phyloP scores from a whole-genome alignment of 1,140 invertebrate genomes.

The Elymnias hypermnestra region DNA sequence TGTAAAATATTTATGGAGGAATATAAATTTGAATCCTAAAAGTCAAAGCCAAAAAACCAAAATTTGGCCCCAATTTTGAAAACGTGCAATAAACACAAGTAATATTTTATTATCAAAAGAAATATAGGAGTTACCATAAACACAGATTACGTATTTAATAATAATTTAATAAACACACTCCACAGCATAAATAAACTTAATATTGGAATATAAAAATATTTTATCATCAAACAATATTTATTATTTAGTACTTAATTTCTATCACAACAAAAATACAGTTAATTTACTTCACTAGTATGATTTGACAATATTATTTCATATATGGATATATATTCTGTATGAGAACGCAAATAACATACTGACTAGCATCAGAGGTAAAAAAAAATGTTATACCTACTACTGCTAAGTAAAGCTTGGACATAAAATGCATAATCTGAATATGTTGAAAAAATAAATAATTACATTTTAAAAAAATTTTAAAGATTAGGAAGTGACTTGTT shows the following conservation, averaged over 20 bases:
- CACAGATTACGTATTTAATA: neutral
- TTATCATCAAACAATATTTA: slow-evolving; percentile 7
- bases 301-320: too few species aligned
- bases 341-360: too few species aligned
- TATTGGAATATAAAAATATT: slow-evolving; percentile 27
- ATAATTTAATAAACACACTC: neutral
- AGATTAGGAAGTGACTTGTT: neutral
- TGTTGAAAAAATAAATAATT: neutral
- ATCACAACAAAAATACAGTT: slow-evolving; percentile 22
- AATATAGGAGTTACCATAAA: neutral
- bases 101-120: neutral
- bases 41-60: neutral
- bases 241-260: slow-evolving; percentile 11
- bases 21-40: too few species aligned
- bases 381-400: neutral
- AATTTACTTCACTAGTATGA: too few species aligned
- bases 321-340: too few species aligned
- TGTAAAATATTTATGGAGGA: too few species aligned
- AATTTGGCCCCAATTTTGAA: neutral
- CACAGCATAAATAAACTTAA: neutral
- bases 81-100: neutral
- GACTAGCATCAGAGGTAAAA: slow-evolving; percentile 54
- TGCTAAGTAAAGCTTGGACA: slow-evolving; percentile 9
- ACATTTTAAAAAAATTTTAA: neutral
- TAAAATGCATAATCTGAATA: slow-evolving; percentile 8